These are phyloP conservation scores for Salvelinus fontinalis DNA, from an alignment of 2,113 vertebrate species.

Conservation along the genomic window DNA sequence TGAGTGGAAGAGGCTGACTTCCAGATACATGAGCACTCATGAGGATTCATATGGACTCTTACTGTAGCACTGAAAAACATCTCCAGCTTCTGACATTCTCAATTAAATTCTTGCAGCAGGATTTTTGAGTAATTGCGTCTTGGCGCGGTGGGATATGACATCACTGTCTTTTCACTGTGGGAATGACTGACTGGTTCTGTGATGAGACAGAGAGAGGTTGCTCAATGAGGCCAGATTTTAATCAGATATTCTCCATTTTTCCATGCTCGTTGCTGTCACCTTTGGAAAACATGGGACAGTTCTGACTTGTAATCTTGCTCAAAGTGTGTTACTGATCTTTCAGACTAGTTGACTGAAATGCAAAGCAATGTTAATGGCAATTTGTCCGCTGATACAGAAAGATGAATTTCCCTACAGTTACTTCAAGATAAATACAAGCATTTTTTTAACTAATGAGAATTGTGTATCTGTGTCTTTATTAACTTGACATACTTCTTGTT, in stretches of 20 bases:
- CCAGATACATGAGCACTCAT: no score
- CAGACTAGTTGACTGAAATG: not conserved
- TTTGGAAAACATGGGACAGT: not conserved
- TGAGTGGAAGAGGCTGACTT: no score
- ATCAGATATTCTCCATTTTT: not conserved
- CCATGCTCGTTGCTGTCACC: not conserved
- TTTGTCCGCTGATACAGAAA: not conserved
- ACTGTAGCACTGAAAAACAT: no score
- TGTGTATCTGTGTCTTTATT: not conserved
- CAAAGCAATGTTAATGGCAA: no score
- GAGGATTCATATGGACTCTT: no score
- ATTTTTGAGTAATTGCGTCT: no score
- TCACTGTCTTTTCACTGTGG: not conserved
- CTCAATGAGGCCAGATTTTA: not conserved
- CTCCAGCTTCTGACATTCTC: no score
- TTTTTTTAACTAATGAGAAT: not conserved
- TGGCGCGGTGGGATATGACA: no score
- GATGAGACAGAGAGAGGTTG: not conserved
- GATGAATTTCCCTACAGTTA: not conserved
- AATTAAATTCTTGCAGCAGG: no score
- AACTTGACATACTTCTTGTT: not conserved
- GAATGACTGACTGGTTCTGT: not conserved
- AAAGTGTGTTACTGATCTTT: not conserved
- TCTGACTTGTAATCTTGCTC: no score
- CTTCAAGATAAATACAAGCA: conserved; percentile 2